A percentile compares a stretch with the other conserved stretches of the same genome.
These are phyloP conservation scores for Leptodactylus fallax DNA, from an alignment of 2,797 vertebrate genomes.

Conservation along the genomic window DNA sequence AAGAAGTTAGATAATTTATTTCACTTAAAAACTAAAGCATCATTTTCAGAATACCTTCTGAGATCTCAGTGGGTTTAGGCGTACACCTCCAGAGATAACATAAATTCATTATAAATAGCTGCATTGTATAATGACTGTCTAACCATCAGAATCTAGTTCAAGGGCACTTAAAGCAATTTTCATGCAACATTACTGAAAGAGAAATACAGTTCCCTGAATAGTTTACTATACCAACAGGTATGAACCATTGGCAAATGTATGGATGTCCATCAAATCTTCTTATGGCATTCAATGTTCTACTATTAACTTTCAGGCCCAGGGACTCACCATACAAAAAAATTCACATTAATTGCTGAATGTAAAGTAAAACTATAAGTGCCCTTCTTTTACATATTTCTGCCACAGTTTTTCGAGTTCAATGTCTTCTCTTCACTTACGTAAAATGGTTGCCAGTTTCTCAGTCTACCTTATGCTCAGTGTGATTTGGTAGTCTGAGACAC, in stretches of 20 bases:
- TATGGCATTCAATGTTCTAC: neutral
- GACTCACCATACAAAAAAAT: too few relatives aligned
- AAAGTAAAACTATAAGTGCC: neutral
- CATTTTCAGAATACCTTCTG: neutral
- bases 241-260: neutral
- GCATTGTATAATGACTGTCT: neutral
- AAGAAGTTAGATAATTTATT: conserved; percentile 1
- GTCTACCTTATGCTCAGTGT: too few relatives aligned
- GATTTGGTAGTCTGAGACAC: too few relatives aligned
- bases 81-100: neutral
- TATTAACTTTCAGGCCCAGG: neutral
- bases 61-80: neutral
- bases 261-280: neutral
- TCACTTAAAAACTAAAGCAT: neutral
- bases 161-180: conserved; percentile 15
- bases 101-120: conserved; percentile 16
- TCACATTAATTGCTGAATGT: neutral
- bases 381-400: too few relatives aligned
- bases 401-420: too few relatives aligned
- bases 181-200: neutral
- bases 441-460: too few relatives aligned
- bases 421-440: too few relatives aligned
- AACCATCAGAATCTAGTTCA: conserved; percentile 13
- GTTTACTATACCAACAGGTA: neutral
- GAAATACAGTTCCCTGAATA: neutral